phyloP scores from a whole-genome alignment of 2,888 invertebrate species.

The Boloria selene region DNA sequence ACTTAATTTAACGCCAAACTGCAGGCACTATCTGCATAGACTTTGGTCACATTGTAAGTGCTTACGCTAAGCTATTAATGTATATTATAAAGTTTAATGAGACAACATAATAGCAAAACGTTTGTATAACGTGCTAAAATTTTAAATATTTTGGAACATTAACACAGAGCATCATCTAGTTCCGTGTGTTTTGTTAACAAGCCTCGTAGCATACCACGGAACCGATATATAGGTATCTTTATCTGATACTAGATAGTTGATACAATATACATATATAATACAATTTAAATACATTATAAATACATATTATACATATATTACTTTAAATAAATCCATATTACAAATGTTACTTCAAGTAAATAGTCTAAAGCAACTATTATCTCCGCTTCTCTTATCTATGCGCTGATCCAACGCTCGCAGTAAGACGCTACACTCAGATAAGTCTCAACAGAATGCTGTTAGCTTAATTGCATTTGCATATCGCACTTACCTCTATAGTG shows the following conservation, averaged over 20 bases:
- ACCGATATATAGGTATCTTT: too few species aligned
- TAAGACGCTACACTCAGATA: conserved; percentile 43
- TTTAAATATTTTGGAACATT: too few species aligned
- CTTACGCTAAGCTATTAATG: too few species aligned
- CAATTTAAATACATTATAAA: too few species aligned
- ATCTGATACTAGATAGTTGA: too few species aligned
- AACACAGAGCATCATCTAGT: neutral
- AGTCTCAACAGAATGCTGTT: conserved; percentile 58
- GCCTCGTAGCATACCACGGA: too few species aligned
- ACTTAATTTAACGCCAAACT: conserved; percentile 58
- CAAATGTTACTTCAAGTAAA: neutral
- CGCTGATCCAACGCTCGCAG: conserved; percentile 32
- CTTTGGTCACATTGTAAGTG: conserved; percentile 42
- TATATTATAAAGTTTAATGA: too few species aligned
- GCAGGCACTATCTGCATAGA: conserved; percentile 55
- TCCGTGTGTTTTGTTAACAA: too few species aligned
- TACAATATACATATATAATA: too few species aligned
- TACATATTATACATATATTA: too few species aligned
- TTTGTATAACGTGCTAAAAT: too few species aligned
- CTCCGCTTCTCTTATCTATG: conserved; percentile 27
- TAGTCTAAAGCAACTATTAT: neutral
- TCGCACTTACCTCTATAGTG: conserved; percentile 42
- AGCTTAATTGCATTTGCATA: conserved; percentile 78
- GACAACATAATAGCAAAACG: too few species aligned
- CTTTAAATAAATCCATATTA: neutral